Evolutionary conservation across 2,888 invertebrate species (phyloP), one percentile per base, ranked within the genome.

Genomic region (Osmoderma eremita): DNA sequence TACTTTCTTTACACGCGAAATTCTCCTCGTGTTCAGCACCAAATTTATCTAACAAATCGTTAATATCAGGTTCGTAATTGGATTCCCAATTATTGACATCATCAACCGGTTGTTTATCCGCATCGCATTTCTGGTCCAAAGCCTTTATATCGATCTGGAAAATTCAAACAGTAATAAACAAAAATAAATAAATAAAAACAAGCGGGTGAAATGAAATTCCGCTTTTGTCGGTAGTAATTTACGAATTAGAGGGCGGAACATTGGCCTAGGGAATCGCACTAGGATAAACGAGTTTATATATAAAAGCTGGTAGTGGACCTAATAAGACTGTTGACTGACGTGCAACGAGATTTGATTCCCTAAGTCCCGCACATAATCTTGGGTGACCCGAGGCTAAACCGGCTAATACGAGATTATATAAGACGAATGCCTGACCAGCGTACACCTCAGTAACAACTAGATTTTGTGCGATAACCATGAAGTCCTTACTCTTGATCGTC

Each of bases 341-440:
- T 64, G 65, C 66, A 69, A 71, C 73, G 73, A 73, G 73, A 70
- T 68, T 74, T 49, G 75, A 78, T 72, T 80, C 78, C 80, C 80
- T 68, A 77, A 79, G 73, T 80, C 80, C 80, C 81, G 70, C 68
- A 74, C 71, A 78, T 80, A 81, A 81, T 81, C 77, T 78, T 65
- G 69, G 70, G 68, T 74, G 73, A 74, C 79, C 75, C 63, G 66
- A 42, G 65, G 69, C 67, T 67, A 67, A 49, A 68, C 54, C 63
- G 42, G 24, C 24, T n/a, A 30, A 39, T 36, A 8, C 48, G 45
- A 67, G 65, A 53, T 67, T 67, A 67, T 67, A 53, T 63, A 67
- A 67, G 49, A 10, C 30, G 30, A 30, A 30, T 30, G 30, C 10
- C 30, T 10, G 6, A 6, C 30, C 8, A 10, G 10, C 10, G 3